Evolutionary conservation across 2,888 invertebrate genomes (phyloP).

Genomic region (Campopleginae sp.): DNA sequence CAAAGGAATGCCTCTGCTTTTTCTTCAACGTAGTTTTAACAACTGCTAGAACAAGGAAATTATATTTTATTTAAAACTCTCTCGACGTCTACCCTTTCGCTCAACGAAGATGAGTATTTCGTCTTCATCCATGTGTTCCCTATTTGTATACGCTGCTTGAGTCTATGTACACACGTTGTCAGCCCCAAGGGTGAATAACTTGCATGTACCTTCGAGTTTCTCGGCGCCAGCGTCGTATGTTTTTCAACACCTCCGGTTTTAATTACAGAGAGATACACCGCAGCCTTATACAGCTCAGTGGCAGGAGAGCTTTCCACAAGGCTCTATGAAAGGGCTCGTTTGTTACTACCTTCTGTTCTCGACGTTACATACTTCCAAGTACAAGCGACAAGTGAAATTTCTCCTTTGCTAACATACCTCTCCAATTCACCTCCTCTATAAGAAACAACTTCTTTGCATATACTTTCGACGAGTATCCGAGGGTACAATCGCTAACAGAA

Average conservation of each 20-base stretch:
- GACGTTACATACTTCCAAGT: constrained; percentile 69
- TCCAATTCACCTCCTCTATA: constrained; percentile 62
- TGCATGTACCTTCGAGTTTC: constrained; percentile 9
- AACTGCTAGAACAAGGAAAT: constrained; percentile 15
- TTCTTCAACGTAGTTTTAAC: not conserved
- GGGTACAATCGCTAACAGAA: constrained; percentile 27
- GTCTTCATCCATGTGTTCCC: not conserved
- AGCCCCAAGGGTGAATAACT: not conserved
- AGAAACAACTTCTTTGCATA: constrained; percentile 15
- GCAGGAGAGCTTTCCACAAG: constrained; percentile 23
- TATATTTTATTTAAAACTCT: constrained; percentile 9
- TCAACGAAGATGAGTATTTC: not conserved
- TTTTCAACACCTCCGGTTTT: constrained; percentile 78
- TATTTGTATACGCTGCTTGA: not conserved
- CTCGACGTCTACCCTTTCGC: not conserved
- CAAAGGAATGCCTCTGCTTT: constrained; percentile 1
- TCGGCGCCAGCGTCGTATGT: constrained; percentile 33
- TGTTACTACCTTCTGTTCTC: constrained; percentile 67
- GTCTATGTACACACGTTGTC: not conserved
- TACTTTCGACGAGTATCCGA: not conserved
- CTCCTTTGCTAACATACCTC: constrained; percentile 42
- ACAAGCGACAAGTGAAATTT: constrained; percentile 57
- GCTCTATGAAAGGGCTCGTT: constrained; percentile 34
- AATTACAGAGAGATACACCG: constrained; percentile 72
- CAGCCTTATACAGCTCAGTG: constrained; percentile 31